phyloP scores from a whole-genome alignment of 2,888 invertebrate genomes.

The Diabrotica balteata region DNA sequence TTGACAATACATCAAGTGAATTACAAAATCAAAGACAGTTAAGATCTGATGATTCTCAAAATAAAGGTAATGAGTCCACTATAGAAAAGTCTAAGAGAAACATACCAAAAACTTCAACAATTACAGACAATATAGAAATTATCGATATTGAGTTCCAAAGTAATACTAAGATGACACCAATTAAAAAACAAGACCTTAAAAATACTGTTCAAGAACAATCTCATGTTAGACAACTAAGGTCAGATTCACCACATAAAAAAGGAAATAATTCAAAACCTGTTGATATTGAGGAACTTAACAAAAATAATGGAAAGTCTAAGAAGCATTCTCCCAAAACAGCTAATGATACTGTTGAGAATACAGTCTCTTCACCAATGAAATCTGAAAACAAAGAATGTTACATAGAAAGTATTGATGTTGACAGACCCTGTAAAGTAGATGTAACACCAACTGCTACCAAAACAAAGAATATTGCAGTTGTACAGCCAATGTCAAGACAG shows the following conservation, averaged over 20 bases:
- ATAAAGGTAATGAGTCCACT: background rate
- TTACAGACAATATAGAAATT: background rate
- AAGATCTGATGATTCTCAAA: conserved; percentile 4
- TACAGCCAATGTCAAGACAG: conserved; percentile 6
- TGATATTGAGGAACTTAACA: background rate
- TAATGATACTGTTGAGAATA: no score
- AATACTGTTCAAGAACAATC: background rate
- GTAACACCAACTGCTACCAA: background rate
- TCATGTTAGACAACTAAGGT: background rate
- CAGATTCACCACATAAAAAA: conserved; percentile 8
- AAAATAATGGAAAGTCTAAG: background rate
- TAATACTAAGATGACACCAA: background rate
- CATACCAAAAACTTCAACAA: background rate
- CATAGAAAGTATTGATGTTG: no score
- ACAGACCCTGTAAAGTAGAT: no score
- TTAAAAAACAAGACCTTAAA: background rate
- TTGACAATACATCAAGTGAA: background rate
- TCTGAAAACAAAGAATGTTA: no score
- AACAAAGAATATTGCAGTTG: conserved; percentile 10
- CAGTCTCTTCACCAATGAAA: no score
- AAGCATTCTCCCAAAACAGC: no score
- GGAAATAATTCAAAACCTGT: background rate
- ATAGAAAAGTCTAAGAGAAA: conserved; percentile 1
- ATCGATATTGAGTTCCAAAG: conserved; percentile 3
- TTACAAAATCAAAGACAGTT: conserved; percentile 2